These are phyloP conservation scores for Gonioctena quinquepunctata DNA, from an alignment of 1,140 invertebrate genomes.

Conservation along the genomic window DNA sequence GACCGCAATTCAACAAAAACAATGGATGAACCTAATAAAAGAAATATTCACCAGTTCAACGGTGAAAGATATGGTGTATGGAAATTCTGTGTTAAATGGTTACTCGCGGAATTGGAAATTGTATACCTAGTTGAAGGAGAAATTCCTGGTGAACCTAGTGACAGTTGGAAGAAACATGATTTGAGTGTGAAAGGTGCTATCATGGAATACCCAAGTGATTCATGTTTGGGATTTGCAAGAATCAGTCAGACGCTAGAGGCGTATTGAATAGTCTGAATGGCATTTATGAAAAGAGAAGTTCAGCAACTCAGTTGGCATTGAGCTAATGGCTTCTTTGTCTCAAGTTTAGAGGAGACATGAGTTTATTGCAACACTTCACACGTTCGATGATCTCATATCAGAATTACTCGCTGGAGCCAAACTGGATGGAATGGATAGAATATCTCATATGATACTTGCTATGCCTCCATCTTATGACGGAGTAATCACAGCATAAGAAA, in stretches of 20 bases:
- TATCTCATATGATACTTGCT: neutral
- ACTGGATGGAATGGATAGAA: neutral
- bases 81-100: constrained; percentile 15
- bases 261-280: constrained; percentile 52
- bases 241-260: constrained; percentile 40
- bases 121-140: constrained; percentile 6
- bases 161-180: constrained; percentile 39
- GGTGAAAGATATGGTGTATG: constrained; percentile 17
- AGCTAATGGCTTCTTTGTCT: constrained; percentile 50
- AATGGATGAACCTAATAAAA: no score
- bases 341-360: constrained; percentile 52
- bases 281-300: constrained; percentile 53
- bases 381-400: constrained; percentile 51
- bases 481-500: constrained; percentile 54
- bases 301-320: constrained; percentile 14
- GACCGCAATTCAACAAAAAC: no score
- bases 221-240: constrained; percentile 43
- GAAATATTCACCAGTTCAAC: no score
- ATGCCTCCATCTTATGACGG: constrained; percentile 41
- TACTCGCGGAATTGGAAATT: constrained; percentile 9
- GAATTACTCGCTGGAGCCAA: constrained; percentile 47
- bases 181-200: constrained; percentile 48
- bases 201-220: constrained; percentile 51
- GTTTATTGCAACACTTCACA: constrained; percentile 45
- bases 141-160: neutral